These are phyloP conservation scores for Micrasema longulum DNA, from an alignment of 1,140 invertebrate species.

Conservation along the genomic window DNA sequence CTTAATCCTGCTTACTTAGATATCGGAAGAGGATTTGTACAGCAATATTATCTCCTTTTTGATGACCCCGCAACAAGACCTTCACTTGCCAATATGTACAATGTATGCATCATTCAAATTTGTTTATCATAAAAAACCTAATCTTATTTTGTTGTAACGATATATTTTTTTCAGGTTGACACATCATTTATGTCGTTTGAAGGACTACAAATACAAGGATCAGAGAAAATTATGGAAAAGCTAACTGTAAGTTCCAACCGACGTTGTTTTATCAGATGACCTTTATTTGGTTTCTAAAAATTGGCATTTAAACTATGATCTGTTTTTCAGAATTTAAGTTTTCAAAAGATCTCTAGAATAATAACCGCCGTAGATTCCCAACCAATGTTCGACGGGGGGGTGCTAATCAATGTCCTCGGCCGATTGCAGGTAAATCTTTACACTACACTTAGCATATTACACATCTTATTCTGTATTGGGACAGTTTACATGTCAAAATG, in stretches of 20 bases:
- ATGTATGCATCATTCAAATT: conserved; percentile 75
- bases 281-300: conserved; percentile 5
- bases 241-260: conserved; percentile 78
- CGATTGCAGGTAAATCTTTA: conserved; percentile 82
- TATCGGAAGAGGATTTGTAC: conserved; percentile 92
- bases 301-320: no score
- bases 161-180: conserved; percentile 76
- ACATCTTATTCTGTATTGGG: no score
- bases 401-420: conserved; percentile 93
- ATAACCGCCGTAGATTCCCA: conserved; percentile 95
- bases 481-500: conserved; percentile 9
- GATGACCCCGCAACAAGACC: conserved; percentile 86
- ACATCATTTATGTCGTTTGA: conserved; percentile 96
- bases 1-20: conserved; percentile 91
- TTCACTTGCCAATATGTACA: conserved; percentile 90
- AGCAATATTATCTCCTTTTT: conserved; percentile 92
- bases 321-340: conserved; percentile 80
- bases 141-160: conserved; percentile 57
- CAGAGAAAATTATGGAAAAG: conserved; percentile 94
- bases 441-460: neutral
- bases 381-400: conserved; percentile 95
- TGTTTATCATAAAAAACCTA: conserved; percentile 42
- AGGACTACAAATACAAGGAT: conserved; percentile 90
- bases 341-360: conserved; percentile 92
- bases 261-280: conserved; percentile 18